These are phyloP conservation scores for Heterocephalus glaber DNA, from an alignment of 2,113 vertebrate species.

Conservation along the genomic window DNA sequence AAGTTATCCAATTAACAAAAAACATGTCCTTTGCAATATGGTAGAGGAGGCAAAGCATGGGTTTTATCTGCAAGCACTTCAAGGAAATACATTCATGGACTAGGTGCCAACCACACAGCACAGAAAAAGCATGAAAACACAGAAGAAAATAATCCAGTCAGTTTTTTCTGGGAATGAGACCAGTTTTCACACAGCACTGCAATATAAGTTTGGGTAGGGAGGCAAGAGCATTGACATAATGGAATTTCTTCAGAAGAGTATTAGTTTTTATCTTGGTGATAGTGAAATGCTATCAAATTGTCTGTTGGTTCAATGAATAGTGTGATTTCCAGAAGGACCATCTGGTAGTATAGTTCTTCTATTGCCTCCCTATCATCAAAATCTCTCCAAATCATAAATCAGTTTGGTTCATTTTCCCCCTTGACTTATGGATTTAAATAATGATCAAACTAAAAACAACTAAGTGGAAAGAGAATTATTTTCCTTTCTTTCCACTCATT, in stretches of 20 bases:
- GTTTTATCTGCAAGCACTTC: constrained; percentile 71
- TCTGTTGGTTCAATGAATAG: neutral
- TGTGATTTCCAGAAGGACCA: neutral
- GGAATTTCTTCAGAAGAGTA: neutral
- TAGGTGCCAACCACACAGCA: constrained; percentile 76
- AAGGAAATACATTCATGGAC: constrained; percentile 78
- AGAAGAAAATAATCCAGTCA: constrained; percentile 72
- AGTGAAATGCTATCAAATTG: neutral
- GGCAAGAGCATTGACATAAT: neutral
- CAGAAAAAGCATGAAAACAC: constrained; percentile 70
- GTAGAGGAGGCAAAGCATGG: constrained; percentile 64
- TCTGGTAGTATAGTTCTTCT: neutral
- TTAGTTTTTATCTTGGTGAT: neutral
- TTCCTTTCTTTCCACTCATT: neutral
- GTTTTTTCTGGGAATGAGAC: constrained; percentile 78
- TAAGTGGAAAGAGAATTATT: neutral
- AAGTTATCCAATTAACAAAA: constrained; percentile 82
- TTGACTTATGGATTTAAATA: neutral
- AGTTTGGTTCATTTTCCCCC: neutral
- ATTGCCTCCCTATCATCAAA: neutral
- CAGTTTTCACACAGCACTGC: constrained; percentile 78
- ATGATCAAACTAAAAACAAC: neutral
- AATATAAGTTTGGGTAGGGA: neutral
- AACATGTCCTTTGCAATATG: constrained; percentile 74
- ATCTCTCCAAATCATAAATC: neutral